Evolutionary conservation across 2,797 vertebrate genomes (phyloP).

Genomic region (Neosalanx taihuensis): DNA sequence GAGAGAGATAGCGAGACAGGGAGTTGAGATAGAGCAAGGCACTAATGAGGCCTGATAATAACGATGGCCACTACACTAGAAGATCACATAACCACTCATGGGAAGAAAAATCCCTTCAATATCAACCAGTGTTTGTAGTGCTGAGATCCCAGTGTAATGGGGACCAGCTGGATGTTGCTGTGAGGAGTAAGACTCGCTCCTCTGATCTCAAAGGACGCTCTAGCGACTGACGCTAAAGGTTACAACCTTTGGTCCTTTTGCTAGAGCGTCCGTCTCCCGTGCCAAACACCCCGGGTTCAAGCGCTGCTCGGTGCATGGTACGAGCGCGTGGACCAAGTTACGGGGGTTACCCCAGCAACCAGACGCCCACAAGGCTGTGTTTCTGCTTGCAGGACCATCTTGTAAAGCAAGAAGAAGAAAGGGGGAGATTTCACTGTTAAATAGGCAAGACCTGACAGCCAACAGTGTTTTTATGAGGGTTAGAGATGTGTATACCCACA

Average conservation of each 20-base stretch:
- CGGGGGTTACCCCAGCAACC: neutral
- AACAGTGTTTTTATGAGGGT: neutral
- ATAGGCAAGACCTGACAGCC: conserved; percentile 5
- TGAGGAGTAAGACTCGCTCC: too few species aligned
- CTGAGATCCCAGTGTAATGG: conserved; percentile 2
- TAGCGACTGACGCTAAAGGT: too few species aligned
- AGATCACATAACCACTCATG: conserved; percentile 24
- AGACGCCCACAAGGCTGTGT: conserved; percentile 2
- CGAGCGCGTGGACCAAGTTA: too few species aligned
- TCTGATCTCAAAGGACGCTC: too few species aligned
- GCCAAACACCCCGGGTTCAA: too few species aligned
- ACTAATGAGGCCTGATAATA: neutral
- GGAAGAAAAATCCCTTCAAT: conserved; percentile 22
- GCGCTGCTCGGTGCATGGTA: too few species aligned
- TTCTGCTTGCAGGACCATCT: neutral
- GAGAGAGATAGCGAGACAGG: neutral
- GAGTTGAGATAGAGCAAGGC: neutral
- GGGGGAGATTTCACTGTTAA: neutral
- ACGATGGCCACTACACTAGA: neutral
- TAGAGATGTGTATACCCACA: neutral
- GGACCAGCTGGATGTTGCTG: too few species aligned
- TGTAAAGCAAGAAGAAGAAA: neutral
- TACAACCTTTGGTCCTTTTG: too few species aligned
- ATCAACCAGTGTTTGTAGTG: conserved; percentile 17
- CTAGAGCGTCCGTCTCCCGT: too few species aligned